Evolutionary conservation across 92 coral and sea anemone species (phyloP).

Genomic region (Epizoanthus scotinus): DNA sequence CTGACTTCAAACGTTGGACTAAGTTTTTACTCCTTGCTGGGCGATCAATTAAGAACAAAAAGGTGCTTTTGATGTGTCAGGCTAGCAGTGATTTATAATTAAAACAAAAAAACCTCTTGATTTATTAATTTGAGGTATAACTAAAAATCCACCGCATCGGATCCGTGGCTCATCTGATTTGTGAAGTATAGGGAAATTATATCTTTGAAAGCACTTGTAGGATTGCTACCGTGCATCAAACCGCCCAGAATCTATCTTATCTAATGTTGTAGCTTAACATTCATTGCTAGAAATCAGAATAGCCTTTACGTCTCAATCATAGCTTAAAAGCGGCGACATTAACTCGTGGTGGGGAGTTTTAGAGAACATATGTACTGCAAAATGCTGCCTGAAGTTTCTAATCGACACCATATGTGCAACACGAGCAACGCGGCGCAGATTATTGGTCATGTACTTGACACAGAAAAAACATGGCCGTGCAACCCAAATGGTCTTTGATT

Average conservation of each 20-base stretch:
- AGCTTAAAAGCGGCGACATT: constrained; percentile 36
- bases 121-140: too few species aligned
- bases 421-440: neutral
- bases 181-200: too few species aligned
- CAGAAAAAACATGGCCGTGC: constrained; percentile 37
- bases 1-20: too few species aligned
- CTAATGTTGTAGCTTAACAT: neutral
- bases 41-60: neutral
- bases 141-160: too few species aligned
- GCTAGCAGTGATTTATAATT: too few species aligned
- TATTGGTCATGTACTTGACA: constrained; percentile 10
- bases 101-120: too few species aligned
- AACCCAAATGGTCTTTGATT: constrained; percentile 19
- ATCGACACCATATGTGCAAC: constrained; percentile 56
- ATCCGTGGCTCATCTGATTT: too few species aligned
- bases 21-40: neutral
- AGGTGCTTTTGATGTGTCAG: too few species aligned
- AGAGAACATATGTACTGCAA: constrained; percentile 54
- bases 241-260: neutral
- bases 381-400: constrained; percentile 48
- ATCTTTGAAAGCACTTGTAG: too few species aligned
- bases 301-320: constrained; percentile 19
- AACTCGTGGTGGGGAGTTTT: constrained; percentile 68
- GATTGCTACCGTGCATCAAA: too few species aligned
- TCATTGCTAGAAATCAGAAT: constrained; percentile 1